These are phyloP conservation scores for Sphaerophoria taeniata DNA, from an alignment of 2,888 invertebrate genomes.

Conservation along the genomic window DNA sequence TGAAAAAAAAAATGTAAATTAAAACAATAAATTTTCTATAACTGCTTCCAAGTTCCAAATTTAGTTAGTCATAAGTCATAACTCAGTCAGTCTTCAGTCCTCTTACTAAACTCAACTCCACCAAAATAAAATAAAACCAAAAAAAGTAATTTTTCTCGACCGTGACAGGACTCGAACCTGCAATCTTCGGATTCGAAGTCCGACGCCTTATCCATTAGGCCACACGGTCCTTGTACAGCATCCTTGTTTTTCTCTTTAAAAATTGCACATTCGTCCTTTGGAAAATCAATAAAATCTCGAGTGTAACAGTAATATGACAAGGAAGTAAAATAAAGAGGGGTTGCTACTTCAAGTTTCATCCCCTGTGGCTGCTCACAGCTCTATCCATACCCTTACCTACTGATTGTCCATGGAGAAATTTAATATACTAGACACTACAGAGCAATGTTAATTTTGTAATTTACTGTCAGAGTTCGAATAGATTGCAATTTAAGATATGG, in stretches of 20 bases:
- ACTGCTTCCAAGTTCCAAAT: too few relatives aligned
- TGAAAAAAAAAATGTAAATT: neutral
- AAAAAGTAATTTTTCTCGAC: constrained; percentile 40
- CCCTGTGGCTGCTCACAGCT: neutral
- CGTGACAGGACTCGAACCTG: constrained; percentile 75
- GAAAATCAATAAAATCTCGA: constrained; percentile 61
- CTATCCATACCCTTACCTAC: too few relatives aligned
- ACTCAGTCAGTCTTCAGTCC: too few relatives aligned
- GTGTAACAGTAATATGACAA: neutral
- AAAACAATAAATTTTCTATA: neutral
- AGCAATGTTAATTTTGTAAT: neutral
- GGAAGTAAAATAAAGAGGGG: neutral
- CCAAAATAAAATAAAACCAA: neutral
- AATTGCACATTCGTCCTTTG: constrained; percentile 9
- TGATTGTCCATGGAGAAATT: too few relatives aligned
- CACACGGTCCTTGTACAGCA: constrained; percentile 73
- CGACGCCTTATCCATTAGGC: constrained; percentile 75
- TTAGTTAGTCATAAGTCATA: too few relatives aligned
- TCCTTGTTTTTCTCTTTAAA: constrained; percentile 35
- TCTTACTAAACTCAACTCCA: neutral
- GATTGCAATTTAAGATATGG: neutral
- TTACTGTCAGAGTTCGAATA: too few relatives aligned
- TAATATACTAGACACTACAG: too few relatives aligned
- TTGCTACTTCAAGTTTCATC: constrained; percentile 3
- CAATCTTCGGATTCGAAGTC: constrained; percentile 75